Evolutionary conservation across 2,797 vertebrate genomes (phyloP), one percentile per base, ranked within the genome.

Genomic region (Pachyuromys duprasi): DNA sequence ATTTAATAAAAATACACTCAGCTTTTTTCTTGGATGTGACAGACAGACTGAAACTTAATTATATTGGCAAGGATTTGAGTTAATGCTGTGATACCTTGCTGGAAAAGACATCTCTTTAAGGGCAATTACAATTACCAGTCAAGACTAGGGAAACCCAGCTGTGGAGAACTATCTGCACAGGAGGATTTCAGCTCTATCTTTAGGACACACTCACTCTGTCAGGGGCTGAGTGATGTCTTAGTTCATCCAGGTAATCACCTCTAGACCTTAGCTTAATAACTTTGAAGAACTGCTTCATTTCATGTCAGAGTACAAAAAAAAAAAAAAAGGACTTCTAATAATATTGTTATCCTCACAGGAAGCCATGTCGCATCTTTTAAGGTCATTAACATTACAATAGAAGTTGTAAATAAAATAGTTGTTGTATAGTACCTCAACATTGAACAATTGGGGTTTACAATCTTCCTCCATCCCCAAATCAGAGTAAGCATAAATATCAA

Each of bases 1-100:
- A 95, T 96, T 90, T 91, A 97, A 97, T 97, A 94, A 97, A 97
- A 97, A 93, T 95, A 76, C 84, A 96, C 72, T 96, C 91, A 91
- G 55, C 86, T 90, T 87, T 91, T 96, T 75, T 93, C 96, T 74
- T 55, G 72, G 67, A 95, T 90, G 36, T 90, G 94, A 95, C 91
- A 96, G 92, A 97, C 75, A 90, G 90, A 91, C 89, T 89, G 62
- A 95, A 97, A 96, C 86, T 97, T 96, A 94, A 97, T 97, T 96
- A 94, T 94, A 82, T 94, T 91, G 89, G 95, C 89, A 93, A 82
- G 67, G 36, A 91, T 91, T 94, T 92, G 72, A 97, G 87, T 63
- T 95, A 94, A 96, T 93, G 81, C 81, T 86, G 39, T 94, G 75
- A 91, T 95, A 93, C 81, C 91, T 93, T 93, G 70, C 93, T 96